Evolutionary conservation across 2,888 invertebrate genomes (phyloP), one percentile per base, ranked within the genome.

Genomic region (Chalcosyrphus nemorum): DNA sequence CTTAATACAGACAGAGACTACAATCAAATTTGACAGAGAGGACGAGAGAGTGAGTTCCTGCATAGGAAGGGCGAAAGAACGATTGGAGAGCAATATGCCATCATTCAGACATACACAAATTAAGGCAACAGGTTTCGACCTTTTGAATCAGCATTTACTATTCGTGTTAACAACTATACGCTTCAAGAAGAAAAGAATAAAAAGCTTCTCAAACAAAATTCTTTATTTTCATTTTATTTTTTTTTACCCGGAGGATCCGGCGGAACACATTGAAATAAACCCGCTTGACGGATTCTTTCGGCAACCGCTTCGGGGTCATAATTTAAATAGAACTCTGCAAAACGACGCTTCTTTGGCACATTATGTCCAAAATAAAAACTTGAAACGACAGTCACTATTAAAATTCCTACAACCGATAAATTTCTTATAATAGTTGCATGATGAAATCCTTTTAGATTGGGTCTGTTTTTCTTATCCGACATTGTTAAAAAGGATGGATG

Each of bases 371-470:
- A 5, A 86, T 95, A 94, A 75, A 91, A 90, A 1, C 90, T 90
- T 0, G 92, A 50, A 0, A 93, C 94, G 4, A 90, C 89, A 0
- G 90, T 19, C 0, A 89, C 63, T 0, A 92, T 90, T 1, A 93
- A 47, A 0, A 86, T 75, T 0, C 93, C 81, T 1, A 93, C 93
- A 76, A 93, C 91, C 0, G 91, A 86, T 9, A 97, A 61, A 78
- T 93, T 92, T 7, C 89, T 91, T 89, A 93, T 95, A 47, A 95
- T 94, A 87, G 94, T 93, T 0, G 92, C 88, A 86, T 93, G 92
- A 86, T 95, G 94, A 17, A 97, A 92, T 24, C 96, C 94, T 59
- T 95, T 93, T 91, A 97, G 92, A 75, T 94, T 92, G 0, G 97
- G 96, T 88, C 94, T 94, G 6, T n/a, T 41, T n/a, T n/a, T n/a